Percentiles rank a stretch among this genome's conserved stretches.
These are phyloP conservation scores for Mesorhabditis spiculigera DNA, from an alignment of 2,888 invertebrate species.

Conservation along the genomic window DNA sequence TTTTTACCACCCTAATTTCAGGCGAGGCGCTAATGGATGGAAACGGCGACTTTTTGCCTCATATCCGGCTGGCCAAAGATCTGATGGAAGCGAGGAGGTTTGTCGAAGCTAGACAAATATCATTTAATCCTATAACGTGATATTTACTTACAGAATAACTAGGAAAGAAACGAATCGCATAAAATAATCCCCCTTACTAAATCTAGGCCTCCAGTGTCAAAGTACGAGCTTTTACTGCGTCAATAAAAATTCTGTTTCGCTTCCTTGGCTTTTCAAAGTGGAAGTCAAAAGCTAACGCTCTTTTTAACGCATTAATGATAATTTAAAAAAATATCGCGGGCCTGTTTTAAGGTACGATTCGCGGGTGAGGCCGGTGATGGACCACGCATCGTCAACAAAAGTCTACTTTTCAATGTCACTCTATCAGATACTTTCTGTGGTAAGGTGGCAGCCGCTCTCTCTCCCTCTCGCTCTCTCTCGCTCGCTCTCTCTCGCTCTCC, in stretches of 20 bases:
- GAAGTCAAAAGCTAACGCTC: too few relatives aligned
- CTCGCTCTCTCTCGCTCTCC: too few relatives aligned
- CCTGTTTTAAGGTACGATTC: slow-evolving; percentile 43
- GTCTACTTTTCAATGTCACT: slow-evolving; percentile 55
- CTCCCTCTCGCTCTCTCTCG: too few relatives aligned
- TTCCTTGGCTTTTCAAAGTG: too few relatives aligned
- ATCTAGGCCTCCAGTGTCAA: too few relatives aligned
- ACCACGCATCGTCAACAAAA: slow-evolving; percentile 47
- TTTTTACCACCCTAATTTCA: slow-evolving; percentile 12
- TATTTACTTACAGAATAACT: background rate
- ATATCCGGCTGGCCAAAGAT: slow-evolving; percentile 55
- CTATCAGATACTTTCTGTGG: slow-evolving; percentile 54
- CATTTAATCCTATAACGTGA: background rate
- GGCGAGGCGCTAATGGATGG: slow-evolving; percentile 47
- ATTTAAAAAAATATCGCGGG: background rate
- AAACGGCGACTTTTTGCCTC: slow-evolving; percentile 54
- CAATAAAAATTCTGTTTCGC: too few relatives aligned
- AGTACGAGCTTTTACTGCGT: too few relatives aligned
- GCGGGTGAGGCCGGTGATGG: slow-evolving; percentile 50
- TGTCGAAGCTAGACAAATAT: background rate
- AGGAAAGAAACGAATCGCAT: background rate
- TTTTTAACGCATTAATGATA: too few relatives aligned
- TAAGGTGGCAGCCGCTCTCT: slow-evolving; percentile 15
- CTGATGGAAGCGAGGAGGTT: slow-evolving; percentile 48
- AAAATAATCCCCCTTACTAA: background rate